Evolutionary conservation across 2,888 invertebrate genomes (phyloP).

Genomic region (Agriopis marginaria): DNA sequence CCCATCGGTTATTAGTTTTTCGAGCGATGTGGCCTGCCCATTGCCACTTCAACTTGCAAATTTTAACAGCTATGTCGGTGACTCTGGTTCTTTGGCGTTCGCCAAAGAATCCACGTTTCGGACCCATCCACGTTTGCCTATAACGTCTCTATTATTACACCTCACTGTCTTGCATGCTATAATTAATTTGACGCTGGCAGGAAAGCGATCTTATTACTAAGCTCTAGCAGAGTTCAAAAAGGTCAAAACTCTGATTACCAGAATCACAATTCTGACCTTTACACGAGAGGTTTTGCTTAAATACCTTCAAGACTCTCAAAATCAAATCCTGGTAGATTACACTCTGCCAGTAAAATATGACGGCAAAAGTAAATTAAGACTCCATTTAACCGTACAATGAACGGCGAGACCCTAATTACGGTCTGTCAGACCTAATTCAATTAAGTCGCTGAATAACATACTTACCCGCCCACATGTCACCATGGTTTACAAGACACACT

Average conservation of each 20-base stretch:
- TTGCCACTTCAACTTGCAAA: too few species aligned
- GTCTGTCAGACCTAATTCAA: constrained; percentile 38
- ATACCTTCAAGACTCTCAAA: constrained; percentile 9
- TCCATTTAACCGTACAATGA: constrained; percentile 25
- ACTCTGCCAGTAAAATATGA: constrained; percentile 20
- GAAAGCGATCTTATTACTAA: background rate
- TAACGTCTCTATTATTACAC: too few species aligned
- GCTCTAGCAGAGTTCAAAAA: background rate
- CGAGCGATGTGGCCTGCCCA: too few species aligned
- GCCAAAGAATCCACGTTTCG: too few species aligned
- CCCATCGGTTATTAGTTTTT: too few species aligned
- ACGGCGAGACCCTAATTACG: constrained; percentile 37
- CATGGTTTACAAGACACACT: constrained; percentile 17
- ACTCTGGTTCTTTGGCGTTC: too few species aligned
- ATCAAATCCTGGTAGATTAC: constrained; percentile 5
- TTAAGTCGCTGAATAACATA: constrained; percentile 33
- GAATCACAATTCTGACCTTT: constrained; percentile 16
- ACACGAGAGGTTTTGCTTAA: constrained; percentile 7
- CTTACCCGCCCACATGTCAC: constrained; percentile 16
- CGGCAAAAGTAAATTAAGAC: constrained; percentile 30
- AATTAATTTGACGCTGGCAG: too few species aligned
- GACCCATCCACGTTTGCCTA: too few species aligned
- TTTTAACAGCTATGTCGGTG: too few species aligned
- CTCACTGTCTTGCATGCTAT: too few species aligned
- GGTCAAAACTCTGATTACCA: background rate